A percentile compares a stretch with the other conserved stretches of the same genome.
Conservation (phyloP, 2,113 vertebrate genomes). For the Eurypyga helias region DNA sequence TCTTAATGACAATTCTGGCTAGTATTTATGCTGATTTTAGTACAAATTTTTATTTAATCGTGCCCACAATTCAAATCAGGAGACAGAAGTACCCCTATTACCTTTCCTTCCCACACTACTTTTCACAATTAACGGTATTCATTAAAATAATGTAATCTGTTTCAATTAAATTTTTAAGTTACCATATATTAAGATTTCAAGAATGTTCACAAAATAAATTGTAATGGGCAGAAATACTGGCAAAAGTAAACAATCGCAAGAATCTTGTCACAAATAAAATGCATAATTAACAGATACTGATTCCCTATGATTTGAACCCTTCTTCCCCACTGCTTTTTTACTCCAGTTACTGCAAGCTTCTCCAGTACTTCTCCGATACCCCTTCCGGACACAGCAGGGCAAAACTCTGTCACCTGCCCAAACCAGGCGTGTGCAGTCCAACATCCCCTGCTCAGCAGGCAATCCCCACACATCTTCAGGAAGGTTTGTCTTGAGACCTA, state of each 20-base stretch:
- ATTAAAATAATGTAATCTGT: neutral
- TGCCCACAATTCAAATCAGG: neutral
- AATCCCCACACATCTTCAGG: neutral
- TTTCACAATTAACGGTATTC: neutral
- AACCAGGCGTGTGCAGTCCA: neutral
- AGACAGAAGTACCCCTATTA: neutral
- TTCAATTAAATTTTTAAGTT: neutral
- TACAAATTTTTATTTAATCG: neutral
- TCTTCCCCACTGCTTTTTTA: neutral
- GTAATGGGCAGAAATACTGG: neutral
- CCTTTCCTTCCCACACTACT: neutral
- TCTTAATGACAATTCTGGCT: neutral
- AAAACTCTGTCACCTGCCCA: neutral
- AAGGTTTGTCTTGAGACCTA: neutral
- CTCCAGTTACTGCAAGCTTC: neutral
- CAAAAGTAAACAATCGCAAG: neutral
- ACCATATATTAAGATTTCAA: neutral
- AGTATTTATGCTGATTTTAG: neutral
- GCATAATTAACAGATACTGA: neutral
- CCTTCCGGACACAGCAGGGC: neutral
- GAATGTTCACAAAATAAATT: neutral
- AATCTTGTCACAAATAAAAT: neutral
- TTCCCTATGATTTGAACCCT: neutral
- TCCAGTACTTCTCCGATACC: neutral
- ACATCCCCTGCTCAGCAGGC: neutral